These are phyloP conservation scores for Reticulitermes lucifugus DNA, from an alignment of 2,888 invertebrate genomes.

Conservation along the genomic window DNA sequence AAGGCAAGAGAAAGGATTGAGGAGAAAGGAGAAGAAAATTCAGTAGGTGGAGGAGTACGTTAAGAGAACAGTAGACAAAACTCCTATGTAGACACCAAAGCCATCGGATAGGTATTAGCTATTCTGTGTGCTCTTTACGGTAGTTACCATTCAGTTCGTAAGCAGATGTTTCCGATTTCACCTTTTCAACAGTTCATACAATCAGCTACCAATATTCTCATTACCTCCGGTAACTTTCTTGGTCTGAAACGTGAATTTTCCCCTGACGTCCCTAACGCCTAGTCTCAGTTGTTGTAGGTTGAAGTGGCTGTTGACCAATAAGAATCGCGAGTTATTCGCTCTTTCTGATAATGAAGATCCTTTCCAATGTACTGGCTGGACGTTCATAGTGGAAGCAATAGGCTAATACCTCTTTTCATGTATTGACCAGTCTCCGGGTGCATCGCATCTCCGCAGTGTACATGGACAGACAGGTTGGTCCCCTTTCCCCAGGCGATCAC, in stretches of 20 bases:
- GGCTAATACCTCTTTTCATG: background rate
- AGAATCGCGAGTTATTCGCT: slow-evolving; percentile 64
- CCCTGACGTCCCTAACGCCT: slow-evolving; percentile 67
- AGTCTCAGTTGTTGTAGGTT: slow-evolving; percentile 64
- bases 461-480: slow-evolving; percentile 52
- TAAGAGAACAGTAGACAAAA: too few relatives aligned
- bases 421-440: slow-evolving; percentile 41
- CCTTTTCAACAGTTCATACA: background rate
- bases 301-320: slow-evolving; percentile 66
- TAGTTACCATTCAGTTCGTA: too few relatives aligned
- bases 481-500: too few relatives aligned
- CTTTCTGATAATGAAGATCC: slow-evolving; percentile 60
- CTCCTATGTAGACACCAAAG: too few relatives aligned
- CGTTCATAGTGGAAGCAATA: slow-evolving; percentile 35
- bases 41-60: too few relatives aligned
- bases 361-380: slow-evolving; percentile 58
- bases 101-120: too few relatives aligned
- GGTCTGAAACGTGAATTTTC: slow-evolving; percentile 55
- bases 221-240: background rate
- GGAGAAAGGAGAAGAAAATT: too few relatives aligned
- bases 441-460: slow-evolving; percentile 51
- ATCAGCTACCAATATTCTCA: background rate
- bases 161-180: too few relatives aligned
- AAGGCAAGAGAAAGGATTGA: too few relatives aligned
- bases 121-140: too few relatives aligned